A percentile compares a stretch with the other conserved stretches of the same genome.
Evolutionary conservation across 2,888 invertebrate species (phyloP).

Genomic region (Biston betularia): DNA sequence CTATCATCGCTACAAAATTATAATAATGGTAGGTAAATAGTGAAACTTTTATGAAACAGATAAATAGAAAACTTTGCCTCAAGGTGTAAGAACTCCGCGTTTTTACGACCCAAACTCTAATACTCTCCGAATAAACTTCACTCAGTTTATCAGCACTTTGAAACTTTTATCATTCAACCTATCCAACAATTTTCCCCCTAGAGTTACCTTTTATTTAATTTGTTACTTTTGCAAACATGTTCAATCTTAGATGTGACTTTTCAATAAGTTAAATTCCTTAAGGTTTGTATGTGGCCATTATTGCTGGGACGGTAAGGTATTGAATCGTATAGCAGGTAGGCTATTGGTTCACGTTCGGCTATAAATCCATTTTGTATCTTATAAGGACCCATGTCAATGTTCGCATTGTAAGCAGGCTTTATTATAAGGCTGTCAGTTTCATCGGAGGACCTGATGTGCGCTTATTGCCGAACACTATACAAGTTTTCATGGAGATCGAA

Average conservation of each 20-base stretch:
- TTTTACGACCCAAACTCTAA: slow-evolving; percentile 9
- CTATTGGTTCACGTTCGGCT: slow-evolving; percentile 20
- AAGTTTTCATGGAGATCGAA: slow-evolving; percentile 8
- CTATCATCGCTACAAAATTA: too few species aligned
- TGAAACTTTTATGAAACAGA: background rate
- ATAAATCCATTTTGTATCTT: slow-evolving; percentile 28
- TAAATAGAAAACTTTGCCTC: slow-evolving; percentile 1
- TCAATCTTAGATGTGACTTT: slow-evolving; percentile 24
- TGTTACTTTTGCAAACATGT: slow-evolving; percentile 21
- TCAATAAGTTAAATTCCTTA: slow-evolving; percentile 12
- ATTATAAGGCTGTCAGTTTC: slow-evolving; percentile 25
- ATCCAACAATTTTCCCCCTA: slow-evolving; percentile 15
- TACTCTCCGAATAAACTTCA: slow-evolving; percentile 9
- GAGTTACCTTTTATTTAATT: slow-evolving; percentile 23
- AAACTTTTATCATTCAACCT: slow-evolving; percentile 16
- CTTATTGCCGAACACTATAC: background rate
- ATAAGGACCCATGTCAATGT: slow-evolving; percentile 33
- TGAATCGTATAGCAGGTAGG: background rate
- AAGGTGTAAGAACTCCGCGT: slow-evolving; percentile 1
- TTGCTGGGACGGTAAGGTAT: background rate
- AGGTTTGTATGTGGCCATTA: background rate
- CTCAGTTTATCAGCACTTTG: slow-evolving; percentile 13
- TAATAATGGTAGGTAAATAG: background rate
- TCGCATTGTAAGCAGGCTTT: slow-evolving; percentile 27
- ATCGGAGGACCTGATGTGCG: slow-evolving; percentile 1